Base-by-base conservation (phyloP, 2,113 vertebrate species). In the Galbula dea region DNA sequence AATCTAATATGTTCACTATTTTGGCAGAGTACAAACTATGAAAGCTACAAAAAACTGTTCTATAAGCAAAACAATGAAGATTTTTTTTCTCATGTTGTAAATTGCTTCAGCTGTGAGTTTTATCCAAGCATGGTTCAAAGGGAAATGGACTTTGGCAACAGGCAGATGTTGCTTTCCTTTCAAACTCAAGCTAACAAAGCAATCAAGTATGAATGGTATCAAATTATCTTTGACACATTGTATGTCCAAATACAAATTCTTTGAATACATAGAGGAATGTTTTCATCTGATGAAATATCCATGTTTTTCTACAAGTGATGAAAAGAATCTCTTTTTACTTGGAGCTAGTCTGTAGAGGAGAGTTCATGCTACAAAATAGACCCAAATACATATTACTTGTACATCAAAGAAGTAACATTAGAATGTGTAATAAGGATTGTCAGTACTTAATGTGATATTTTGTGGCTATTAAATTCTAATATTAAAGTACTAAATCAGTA, bases 81-180 rank as follows among this genome's bases (percentile, higher is more conserved):
- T 37, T 67, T 61, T 59, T 67, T 85, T 71, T 90, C 58, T 21
- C 10, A 41, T 82, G 57, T 17, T 89, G 32, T n/a, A 87, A 94
- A 89, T 79, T 75, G 26, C 21, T 79, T 94, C 83, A 87, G 49
- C 89, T 93, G 77, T 82, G 84, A 69, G 34, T 54, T 95, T 90
- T 82, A 89, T 79, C 58, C 34, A 69, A 87, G 29, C 11, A 36
- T 36, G 26, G 77, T 91, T 93, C 78, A 92, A 89, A 89, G 54
- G 32, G 41, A 89, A 93, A 85, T 71, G 89, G 46, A 90, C 85
- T 92, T 85, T 76, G 78, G 52, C 77, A 90, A 89, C 41, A 83
- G 21, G 11, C 69, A 94, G 86, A 89, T 83, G 66, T 67, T 85
- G 37, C 73, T 92, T 90, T 91, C 21, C 37, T 92, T 80, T 92